These are phyloP conservation scores for Leptopterna dolabrata DNA, from an alignment of 2,888 invertebrate genomes.

Conservation along the genomic window DNA sequence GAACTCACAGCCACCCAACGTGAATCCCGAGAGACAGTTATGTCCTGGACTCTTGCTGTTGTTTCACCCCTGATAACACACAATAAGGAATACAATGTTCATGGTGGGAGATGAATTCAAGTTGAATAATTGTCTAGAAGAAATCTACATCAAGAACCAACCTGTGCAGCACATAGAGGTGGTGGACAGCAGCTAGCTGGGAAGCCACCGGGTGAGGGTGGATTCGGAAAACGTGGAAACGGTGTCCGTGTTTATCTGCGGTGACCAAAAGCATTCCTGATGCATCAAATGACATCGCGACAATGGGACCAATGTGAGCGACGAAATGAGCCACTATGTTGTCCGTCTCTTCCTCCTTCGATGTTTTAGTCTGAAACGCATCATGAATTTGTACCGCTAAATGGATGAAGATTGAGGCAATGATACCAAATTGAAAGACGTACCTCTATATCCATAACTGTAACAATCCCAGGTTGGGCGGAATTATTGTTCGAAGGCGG, in stretches of 20 bases:
- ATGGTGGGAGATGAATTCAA: too few relatives aligned
- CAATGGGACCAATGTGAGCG: conserved; percentile 88
- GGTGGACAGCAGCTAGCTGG: conserved; percentile 89
- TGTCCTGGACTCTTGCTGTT: conserved; percentile 83
- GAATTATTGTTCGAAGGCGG: conserved; percentile 69
- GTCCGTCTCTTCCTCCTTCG: conserved; percentile 67
- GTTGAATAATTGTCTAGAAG: too few relatives aligned
- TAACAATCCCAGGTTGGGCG: conserved; percentile 85
- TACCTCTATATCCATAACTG: conserved; percentile 77
- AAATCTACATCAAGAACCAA: not conserved
- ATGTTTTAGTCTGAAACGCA: conserved; percentile 50
- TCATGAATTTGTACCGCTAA: not conserved
- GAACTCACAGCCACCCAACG: conserved; percentile 98
- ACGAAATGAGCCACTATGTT: conserved; percentile 89
- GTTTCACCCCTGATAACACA: conserved; percentile 83
- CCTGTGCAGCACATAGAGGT: conserved; percentile 89
- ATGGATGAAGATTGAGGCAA: too few relatives aligned
- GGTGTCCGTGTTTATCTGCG: conserved; percentile 91
- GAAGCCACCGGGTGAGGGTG: conserved; percentile 93
- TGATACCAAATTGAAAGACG: too few relatives aligned
- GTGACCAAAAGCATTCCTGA: conserved; percentile 91
- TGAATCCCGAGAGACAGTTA: conserved; percentile 90
- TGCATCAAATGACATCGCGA: conserved; percentile 89
- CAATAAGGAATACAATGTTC: too few relatives aligned
- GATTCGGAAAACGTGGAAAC: conserved; percentile 95